phyloP scores from a whole-genome alignment of 1,140 invertebrate species.

The Macrobrachium rosenbergii region DNA sequence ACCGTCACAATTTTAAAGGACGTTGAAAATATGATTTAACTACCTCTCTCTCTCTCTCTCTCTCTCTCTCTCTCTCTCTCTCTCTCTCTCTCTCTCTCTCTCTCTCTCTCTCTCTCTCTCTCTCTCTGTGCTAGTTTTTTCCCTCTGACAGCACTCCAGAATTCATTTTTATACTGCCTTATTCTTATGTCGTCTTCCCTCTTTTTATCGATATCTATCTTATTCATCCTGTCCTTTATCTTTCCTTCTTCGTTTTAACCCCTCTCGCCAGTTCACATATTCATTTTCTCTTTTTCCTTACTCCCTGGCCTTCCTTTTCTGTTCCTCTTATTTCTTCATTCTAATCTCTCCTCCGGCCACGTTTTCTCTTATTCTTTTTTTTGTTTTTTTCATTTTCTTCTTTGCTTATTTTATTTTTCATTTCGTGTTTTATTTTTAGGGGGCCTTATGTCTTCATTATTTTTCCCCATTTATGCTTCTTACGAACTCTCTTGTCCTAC shows the following conservation, averaged over 20 bases:
- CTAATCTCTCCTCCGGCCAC: not conserved
- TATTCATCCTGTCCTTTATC: not conserved
- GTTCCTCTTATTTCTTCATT: not conserved
- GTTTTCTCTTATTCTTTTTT: not conserved
- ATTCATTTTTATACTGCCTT: too few species aligned
- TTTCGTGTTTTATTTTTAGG: not conserved
- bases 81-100: constrained; percentile 42
- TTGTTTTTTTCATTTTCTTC: constrained; percentile 1
- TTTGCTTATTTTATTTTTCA: not conserved
- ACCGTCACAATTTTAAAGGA: too few species aligned
- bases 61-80: constrained; percentile 44
- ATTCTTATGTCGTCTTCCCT: not conserved
- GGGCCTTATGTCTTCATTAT: not conserved
- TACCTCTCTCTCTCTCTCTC: constrained; percentile 40
- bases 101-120: constrained; percentile 36
- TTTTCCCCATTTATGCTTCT: not conserved
- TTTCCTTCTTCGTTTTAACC: not conserved
- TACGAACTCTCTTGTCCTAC: not conserved
- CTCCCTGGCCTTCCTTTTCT: not conserved
- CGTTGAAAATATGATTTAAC: not conserved
- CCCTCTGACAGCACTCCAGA: not conserved
- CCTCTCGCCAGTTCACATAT: too few species aligned
- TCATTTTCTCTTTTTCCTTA: not conserved
- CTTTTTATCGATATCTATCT: not conserved
- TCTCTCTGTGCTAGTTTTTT: constrained; percentile 22